Base-by-base conservation (phyloP, 2,797 vertebrate species). In the Poecile montanus region DNA sequence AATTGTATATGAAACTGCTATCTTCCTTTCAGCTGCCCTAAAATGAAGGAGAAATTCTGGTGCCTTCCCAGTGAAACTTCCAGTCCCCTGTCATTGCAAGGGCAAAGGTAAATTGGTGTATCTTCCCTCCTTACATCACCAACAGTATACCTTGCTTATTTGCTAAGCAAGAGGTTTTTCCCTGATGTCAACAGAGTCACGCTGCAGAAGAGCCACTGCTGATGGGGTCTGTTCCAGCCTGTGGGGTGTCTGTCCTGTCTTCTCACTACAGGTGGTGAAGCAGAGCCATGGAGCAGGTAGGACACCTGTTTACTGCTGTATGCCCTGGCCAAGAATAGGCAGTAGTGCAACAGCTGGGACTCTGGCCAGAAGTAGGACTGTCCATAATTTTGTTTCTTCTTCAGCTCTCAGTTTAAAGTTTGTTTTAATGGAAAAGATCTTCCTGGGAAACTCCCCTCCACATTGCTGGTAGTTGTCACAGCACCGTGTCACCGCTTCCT, bases 401-500 rank as follows among this genome's bases (percentile, higher is more conserved):
- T 61, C 48, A 70, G 7, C 38, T 82, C 25, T 85, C 27, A 26
- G 77, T 73, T 73, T 29, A 7, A 75, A 66, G 9, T 58, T 75
- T 72, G 13, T 84, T 86, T 75, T 77, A 47, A n/a, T 42, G 32
- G 67, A 75, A 83, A 81, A 47, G 16, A 8, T 73, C 40, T 80
- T 53, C 48, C 26, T 50, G 36, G 54, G 44, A 77, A 80, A 17
- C 16, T 66, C 29, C 50, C 42, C 27, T 83, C 38, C 27, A 18
- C 11, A 10, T 1, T 2, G 3, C 38, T 84, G 32, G 22, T 60
- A 25, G 26, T 11, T 81, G 44, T 60, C 44, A 42, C 21, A 26
- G 20, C 19, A 6, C 29, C 0, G 0, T 34, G n/a, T 53, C 66
- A 60, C 16, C 0, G 0, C 34, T 84, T 62, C 21, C 50, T 68